Evolutionary conservation across 2,888 invertebrate species (phyloP).

Genomic region (Eupeodes luniger): DNA sequence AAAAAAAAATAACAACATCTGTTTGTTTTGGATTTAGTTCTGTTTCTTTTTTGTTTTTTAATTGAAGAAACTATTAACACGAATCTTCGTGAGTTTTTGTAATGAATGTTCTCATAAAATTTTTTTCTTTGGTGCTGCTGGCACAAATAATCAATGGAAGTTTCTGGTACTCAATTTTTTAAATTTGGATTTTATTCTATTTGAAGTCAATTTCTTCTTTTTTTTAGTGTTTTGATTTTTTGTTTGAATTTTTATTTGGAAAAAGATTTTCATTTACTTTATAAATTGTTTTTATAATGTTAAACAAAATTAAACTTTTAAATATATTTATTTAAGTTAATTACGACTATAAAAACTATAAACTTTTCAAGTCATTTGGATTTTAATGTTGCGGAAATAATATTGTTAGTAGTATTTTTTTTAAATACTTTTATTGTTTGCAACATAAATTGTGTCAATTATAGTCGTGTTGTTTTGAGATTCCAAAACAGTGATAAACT

Average conservation of each 20-base stretch:
- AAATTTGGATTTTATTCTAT: slow-evolving; percentile 31
- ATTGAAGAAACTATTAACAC: slow-evolving; percentile 67
- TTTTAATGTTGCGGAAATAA: not conserved
- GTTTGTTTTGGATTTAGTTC: slow-evolving; percentile 6
- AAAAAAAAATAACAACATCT: not conserved
- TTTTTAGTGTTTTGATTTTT: not conserved
- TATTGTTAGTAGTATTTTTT: not conserved
- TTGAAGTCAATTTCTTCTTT: slow-evolving; percentile 9
- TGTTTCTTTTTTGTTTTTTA: slow-evolving; percentile 21
- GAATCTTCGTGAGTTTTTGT: slow-evolving; percentile 65
- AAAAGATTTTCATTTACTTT: not conserved
- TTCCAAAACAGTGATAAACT: no score
- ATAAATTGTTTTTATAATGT: not conserved
- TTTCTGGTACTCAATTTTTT: slow-evolving; percentile 17
- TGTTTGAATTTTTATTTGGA: not conserved
- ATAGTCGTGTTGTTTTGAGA: no score
- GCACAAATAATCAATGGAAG: slow-evolving; percentile 62
- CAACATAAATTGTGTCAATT: no score
- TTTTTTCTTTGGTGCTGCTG: slow-evolving; percentile 14
- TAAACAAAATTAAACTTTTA: slow-evolving; percentile 11
- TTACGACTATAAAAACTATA: slow-evolving; percentile 4
- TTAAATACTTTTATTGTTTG: not conserved
- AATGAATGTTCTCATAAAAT: slow-evolving; percentile 63
- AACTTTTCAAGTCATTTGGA: not conserved
- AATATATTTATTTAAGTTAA: slow-evolving; percentile 24